phyloP scores from a whole-genome alignment of 2,888 invertebrate genomes.

The Drosophila vallismaia region DNA sequence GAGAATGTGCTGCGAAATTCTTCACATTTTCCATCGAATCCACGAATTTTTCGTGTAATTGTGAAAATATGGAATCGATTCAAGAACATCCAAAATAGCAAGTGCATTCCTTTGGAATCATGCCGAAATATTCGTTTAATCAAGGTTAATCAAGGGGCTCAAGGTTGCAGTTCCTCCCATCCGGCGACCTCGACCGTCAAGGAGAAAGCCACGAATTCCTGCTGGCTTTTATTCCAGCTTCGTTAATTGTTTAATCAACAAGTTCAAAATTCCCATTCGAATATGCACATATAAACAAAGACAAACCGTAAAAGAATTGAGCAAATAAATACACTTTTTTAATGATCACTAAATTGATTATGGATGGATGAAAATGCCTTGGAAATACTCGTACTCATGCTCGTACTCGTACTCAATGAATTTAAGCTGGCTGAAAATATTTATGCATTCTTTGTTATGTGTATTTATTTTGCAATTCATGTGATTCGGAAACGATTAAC shows the following conservation, averaged over 20 bases:
- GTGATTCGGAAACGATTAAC: constrained; percentile 29
- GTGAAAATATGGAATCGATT: constrained; percentile 18
- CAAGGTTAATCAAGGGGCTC: constrained; percentile 6
- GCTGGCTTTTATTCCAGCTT: constrained; percentile 5
- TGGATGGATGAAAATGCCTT: constrained; percentile 14
- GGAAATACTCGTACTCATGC: background rate
- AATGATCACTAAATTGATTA: constrained; percentile 33
- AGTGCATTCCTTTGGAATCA: constrained; percentile 39
- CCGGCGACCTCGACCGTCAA: constrained; percentile 13
- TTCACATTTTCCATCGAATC: constrained; percentile 43
- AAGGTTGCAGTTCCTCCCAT: constrained; percentile 34
- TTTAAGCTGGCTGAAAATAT: background rate
- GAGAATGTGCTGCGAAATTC: constrained; percentile 36
- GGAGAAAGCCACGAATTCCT: constrained; percentile 18
- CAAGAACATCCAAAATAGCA: constrained; percentile 7
- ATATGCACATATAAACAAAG: constrained; percentile 26
- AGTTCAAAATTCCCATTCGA: constrained; percentile 34
- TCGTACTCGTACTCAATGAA: constrained; percentile 9
- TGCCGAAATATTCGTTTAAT: constrained; percentile 13
- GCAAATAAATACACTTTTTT: constrained; percentile 40
- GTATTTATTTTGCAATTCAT: constrained; percentile 19
- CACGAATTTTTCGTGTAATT: constrained; percentile 40
- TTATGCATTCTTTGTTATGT: constrained; percentile 29
- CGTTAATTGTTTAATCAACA: constrained; percentile 24
- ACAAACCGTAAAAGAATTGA: constrained; percentile 15